phyloP scores from a whole-genome alignment of 2,113 vertebrate genomes.

The Neolamprologus fasciatus region DNA sequence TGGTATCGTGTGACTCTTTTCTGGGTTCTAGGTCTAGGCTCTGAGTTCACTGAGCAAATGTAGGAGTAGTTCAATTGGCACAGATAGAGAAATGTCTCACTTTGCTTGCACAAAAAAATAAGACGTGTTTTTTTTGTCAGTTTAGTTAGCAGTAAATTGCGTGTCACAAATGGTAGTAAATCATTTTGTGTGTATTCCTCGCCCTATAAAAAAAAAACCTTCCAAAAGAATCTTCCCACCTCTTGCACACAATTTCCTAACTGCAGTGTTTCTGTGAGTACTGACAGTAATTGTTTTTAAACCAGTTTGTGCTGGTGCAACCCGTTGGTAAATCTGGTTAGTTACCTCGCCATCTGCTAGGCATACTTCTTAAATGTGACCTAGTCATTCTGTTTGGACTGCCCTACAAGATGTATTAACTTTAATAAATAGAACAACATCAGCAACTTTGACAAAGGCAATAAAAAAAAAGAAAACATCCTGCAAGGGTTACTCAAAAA shows the following conservation, averaged over 20 bases:
- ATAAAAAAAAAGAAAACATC: background rate
- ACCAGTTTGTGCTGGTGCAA: background rate
- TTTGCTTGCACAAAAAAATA: background rate
- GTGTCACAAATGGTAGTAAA: background rate
- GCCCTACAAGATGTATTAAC: background rate
- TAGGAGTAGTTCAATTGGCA: background rate
- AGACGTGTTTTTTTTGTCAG: background rate
- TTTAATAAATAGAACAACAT: background rate
- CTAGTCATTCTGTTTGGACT: background rate
- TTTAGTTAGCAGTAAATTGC: background rate
- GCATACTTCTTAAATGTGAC: background rate
- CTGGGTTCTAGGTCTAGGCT: background rate
- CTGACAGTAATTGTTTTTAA: background rate
- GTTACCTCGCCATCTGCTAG: background rate
- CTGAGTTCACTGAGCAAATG: background rate
- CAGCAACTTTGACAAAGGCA: background rate
- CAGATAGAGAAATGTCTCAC: background rate
- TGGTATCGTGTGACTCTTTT: background rate
- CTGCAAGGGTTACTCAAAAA: background rate
- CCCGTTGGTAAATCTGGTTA: background rate
- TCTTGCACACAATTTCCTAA: background rate
- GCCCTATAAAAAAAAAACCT: fast-evolving
- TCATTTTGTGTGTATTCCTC: background rate
- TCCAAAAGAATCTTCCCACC: background rate
- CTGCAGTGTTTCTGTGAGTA: background rate